Evolutionary conservation across 1,140 invertebrate species (phyloP).

Genomic region (Polypedilum vanderplanki): DNA sequence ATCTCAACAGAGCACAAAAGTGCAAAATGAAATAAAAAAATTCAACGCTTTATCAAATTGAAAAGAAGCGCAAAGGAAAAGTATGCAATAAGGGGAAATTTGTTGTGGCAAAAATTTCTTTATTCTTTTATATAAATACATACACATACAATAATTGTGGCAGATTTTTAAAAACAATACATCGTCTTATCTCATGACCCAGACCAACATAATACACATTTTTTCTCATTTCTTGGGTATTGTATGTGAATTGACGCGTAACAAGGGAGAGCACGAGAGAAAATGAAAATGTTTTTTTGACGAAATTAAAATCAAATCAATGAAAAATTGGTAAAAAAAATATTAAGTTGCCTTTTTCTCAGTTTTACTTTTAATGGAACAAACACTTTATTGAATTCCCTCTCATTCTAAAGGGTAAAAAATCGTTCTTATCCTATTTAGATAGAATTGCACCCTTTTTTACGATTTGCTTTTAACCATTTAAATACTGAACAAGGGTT

Average conservation of each 20-base stretch:
- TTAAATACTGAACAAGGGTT: not conserved
- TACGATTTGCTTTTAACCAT: not conserved
- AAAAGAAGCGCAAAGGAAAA: not conserved
- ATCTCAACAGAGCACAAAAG: not conserved
- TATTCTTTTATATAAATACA: not conserved
- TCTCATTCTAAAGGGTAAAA: not conserved
- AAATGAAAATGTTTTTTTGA: not conserved
- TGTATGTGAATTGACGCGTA: not conserved
- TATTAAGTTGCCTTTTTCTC: not conserved
- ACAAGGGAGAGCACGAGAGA: not conserved
- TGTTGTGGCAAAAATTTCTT: not conserved
- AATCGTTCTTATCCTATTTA: not conserved
- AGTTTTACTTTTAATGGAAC: too few species aligned
- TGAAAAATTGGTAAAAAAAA: constrained; percentile 8
- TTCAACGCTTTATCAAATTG: constrained; percentile 1
- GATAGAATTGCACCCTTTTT: not conserved
- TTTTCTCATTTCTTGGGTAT: not conserved
- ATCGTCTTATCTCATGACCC: not conserved
- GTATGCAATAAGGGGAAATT: too few species aligned
- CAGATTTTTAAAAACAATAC: not conserved
- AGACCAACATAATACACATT: not conserved
- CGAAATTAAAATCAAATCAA: constrained; percentile 25
- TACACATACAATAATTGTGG: not conserved
- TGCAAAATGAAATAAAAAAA: not conserved
- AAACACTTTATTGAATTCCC: too few species aligned